phyloP scores from a whole-genome alignment of 2,888 invertebrate genomes.

The Dorcus hopei region DNA sequence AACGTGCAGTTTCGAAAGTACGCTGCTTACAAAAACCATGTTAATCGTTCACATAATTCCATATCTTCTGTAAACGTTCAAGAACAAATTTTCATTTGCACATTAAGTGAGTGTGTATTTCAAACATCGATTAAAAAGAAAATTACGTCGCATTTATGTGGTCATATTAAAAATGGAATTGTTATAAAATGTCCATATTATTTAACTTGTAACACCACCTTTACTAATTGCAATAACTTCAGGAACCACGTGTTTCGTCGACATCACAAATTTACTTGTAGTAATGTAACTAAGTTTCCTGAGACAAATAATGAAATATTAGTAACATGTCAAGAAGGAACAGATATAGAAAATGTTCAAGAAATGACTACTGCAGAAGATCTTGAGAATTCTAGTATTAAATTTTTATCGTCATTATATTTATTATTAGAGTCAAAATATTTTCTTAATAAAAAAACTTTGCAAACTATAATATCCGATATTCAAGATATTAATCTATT shows the following conservation, averaged over 20 bases:
- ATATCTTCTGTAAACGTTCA: not conserved
- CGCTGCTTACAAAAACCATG: not conserved
- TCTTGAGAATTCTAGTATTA: not conserved
- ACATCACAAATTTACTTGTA: too few species aligned
- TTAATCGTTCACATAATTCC: not conserved
- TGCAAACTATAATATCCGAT: conserved; percentile 11
- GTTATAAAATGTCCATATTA: not conserved
- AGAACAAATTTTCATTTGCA: not conserved
- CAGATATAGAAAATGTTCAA: not conserved
- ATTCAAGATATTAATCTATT: not conserved
- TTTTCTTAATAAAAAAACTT: conserved; percentile 3
- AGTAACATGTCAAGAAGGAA: too few species aligned
- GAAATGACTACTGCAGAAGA: not conserved
- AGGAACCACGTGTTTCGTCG: too few species aligned
- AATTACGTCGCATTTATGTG: not conserved
- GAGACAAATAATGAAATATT: too few species aligned
- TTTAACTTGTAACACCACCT: not conserved
- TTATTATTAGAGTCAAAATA: conserved; percentile 6
- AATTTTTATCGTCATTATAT: conserved; percentile 1
- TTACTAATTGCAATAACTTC: too few species aligned
- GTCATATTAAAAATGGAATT: not conserved
- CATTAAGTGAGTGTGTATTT: not conserved
- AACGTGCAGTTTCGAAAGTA: not conserved
- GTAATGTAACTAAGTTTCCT: too few species aligned
- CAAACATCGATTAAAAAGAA: not conserved